phyloP scores from a whole-genome alignment of 2,797 vertebrate species.

The Pseudochaenichthys georgianus region DNA sequence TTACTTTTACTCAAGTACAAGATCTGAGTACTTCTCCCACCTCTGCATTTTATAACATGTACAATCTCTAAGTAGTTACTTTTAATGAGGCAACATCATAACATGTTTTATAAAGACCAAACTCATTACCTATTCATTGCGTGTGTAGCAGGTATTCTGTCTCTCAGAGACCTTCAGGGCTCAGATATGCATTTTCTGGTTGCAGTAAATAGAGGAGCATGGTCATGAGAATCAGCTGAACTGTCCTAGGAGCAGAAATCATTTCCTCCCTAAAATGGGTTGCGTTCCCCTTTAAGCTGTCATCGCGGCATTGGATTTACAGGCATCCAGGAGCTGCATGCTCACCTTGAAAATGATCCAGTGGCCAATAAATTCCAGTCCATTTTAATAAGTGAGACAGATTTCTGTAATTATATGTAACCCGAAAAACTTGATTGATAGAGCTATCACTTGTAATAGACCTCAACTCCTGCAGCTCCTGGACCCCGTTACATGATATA shows the following conservation, averaged over 20 bases:
- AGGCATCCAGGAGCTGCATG: slow-evolving; percentile 12
- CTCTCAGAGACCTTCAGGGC: slow-evolving; percentile 10
- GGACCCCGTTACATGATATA: neutral
- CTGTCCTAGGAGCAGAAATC: slow-evolving; percentile 17
- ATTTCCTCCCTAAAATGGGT: slow-evolving; percentile 19
- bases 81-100: neutral
- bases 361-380: slow-evolving; percentile 1
- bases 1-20: too few relatives aligned
- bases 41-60: neutral
- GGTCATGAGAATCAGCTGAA: neutral
- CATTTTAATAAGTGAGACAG: slow-evolving; percentile 5
- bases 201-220: slow-evolving; percentile 14
- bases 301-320: slow-evolving; percentile 10
- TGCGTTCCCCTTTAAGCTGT: slow-evolving; percentile 12
- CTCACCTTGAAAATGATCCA: slow-evolving; percentile 26
- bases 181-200: slow-evolving; percentile 1
- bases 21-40: too few relatives aligned
- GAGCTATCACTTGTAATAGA: slow-evolving; percentile 1
- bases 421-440: slow-evolving; percentile 1
- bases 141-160: neutral
- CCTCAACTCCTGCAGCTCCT: neutral
- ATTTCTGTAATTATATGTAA: slow-evolving; percentile 6
- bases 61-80: neutral
- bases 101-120: neutral
- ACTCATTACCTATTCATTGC: neutral